These are phyloP conservation scores for Eriosoma lanigerum DNA, from an alignment of 1,140 invertebrate genomes.

Conservation along the genomic window DNA sequence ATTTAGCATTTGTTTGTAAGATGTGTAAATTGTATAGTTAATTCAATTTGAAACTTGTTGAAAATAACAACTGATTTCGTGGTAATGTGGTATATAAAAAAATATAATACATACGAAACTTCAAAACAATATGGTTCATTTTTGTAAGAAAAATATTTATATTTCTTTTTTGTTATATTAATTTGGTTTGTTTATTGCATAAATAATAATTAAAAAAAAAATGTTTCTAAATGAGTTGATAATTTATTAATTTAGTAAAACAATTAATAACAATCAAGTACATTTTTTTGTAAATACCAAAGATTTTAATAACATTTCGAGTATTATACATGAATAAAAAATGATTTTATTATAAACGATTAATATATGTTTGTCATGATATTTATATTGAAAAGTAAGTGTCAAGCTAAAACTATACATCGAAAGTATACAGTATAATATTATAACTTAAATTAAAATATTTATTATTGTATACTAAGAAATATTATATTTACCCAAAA, in stretches of 20 bases:
- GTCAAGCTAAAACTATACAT: conserved; percentile 19
- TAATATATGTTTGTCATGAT: background rate
- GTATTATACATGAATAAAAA: background rate
- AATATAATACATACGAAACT: background rate
- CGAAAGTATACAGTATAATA: background rate
- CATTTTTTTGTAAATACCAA: no score
- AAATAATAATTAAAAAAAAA: no score
- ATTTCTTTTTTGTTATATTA: no score
- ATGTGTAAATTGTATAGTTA: no score
- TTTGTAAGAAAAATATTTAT: background rate
- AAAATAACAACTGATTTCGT: background rate
- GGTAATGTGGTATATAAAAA: background rate
- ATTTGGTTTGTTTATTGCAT: no score
- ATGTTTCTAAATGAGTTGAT: no score
- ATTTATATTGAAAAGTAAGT: background rate
- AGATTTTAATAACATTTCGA: background rate
- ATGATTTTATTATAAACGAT: background rate
- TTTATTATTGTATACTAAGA: no score
- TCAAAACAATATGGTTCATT: background rate
- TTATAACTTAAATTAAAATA: background rate
- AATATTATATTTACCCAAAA: no score
- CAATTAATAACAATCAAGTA: no score
- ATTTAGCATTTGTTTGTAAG: no score
- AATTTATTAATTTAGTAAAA: no score
- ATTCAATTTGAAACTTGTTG: background rate